Evolutionary conservation across 2,113 vertebrate genomes (phyloP).

Genomic region (Calyptomena viridis): DNA sequence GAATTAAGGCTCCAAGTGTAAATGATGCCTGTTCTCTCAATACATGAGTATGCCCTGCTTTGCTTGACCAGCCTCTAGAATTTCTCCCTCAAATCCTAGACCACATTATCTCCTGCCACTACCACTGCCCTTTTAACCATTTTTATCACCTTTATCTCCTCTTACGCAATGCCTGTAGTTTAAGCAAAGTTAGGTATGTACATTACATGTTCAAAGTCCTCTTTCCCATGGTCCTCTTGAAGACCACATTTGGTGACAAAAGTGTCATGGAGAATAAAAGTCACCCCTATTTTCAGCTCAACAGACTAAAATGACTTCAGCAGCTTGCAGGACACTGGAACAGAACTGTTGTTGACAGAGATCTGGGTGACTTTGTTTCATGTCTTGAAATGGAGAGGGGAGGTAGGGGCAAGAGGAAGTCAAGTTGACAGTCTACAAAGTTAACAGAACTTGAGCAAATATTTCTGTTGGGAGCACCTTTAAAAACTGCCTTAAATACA

Average conservation of each 20-base stretch:
- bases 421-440: neutral
- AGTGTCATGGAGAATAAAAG: neutral
- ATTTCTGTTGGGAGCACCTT: neutral
- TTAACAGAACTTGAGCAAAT: neutral
- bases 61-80: neutral
- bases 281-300: neutral
- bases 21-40: neutral
- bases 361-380: neutral
- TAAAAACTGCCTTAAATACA: neutral
- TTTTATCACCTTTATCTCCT: neutral
- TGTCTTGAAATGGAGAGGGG: too few relatives aligned
- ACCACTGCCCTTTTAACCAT: neutral
- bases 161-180: neutral
- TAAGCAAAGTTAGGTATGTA: neutral
- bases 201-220: neutral
- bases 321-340: neutral
- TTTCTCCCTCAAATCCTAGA: neutral
- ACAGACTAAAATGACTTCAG: neutral
- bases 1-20: neutral
- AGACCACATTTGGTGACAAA: neutral
- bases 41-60: rapidly evolving
- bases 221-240: neutral
- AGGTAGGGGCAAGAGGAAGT: neutral
- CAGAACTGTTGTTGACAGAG: neutral
- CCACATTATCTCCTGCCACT: neutral